Base-by-base conservation (phyloP, 2,888 invertebrate genomes). In the Drosophila crucigera region DNA sequence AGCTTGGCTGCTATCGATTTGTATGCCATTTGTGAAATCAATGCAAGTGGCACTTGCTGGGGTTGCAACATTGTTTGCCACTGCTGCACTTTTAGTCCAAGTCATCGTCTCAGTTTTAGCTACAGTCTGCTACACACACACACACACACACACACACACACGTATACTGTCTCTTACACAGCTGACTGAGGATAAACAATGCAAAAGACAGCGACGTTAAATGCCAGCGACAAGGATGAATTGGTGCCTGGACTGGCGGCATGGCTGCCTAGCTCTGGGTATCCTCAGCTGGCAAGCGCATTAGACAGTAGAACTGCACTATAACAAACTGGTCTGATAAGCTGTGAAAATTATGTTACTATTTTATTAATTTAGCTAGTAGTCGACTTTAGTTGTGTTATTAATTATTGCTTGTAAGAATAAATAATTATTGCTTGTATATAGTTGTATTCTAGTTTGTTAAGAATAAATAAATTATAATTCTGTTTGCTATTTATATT, bases 11-110 rank as follows among this genome's bases (percentile, higher is more conserved):
- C 53, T 65, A 80, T 80, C 64, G 78, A 80, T 79, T 50, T 30
- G 30, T 16, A 22, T 39, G 50, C 22, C 22, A 55, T 56, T 25
- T 30, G 39, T 68, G 63, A 77, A 86, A 86, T 86, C 89, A 82
- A 83, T 80, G 83, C 85, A 82, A 82, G 73, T 88, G 82, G 70
- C 71, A 83, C n/a, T 39, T 55, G 72, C 78, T 80, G 86, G 68
- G 90, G 86, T 85, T 83, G 89, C 67, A 89, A 89, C 89, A 83
- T 85, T 78, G 82, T 76, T 74, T 80, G 63, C 53, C 55, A 56
- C 30, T 61, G 66, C 54, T 75, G 75, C 68, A 55, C 43, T 59
- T 47, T 60, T 53, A 53, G 55, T 56, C 53, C 16, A 54, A 16
- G 22, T 30, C 56, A 39, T 16, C 35, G 16, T 54, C 35, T 54